Percentiles rank a stretch among this genome's conserved stretches.
Evolutionary conservation across 2,888 invertebrate species (phyloP).

Genomic region (Poecilobothrus nobilitatus): DNA sequence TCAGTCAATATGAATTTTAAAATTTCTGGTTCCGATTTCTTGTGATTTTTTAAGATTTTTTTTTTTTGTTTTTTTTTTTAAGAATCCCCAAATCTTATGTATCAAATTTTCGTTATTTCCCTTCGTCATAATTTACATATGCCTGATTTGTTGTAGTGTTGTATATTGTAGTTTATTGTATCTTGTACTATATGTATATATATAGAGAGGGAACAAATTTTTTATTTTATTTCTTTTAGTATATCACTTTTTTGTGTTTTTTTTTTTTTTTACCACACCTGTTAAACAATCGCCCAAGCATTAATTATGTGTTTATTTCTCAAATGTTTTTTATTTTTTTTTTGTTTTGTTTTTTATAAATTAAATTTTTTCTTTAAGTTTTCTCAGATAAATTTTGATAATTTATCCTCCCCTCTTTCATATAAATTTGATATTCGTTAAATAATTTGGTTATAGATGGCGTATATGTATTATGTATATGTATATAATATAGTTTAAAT

Average conservation of each 20-base stretch:
- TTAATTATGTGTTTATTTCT: slow-evolving; percentile 19
- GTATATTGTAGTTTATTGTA: too few species aligned
- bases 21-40: neutral
- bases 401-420: neutral
- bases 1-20: neutral
- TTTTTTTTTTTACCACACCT: slow-evolving; percentile 17
- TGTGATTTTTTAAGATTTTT: neutral
- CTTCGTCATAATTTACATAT: slow-evolving; percentile 1
- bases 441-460: neutral
- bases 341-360: too few species aligned
- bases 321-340: neutral
- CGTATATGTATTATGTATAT: neutral
- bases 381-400: neutral
- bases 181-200: neutral
- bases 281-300: slow-evolving; percentile 20
- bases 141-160: too few species aligned
- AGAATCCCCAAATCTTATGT: neutral
- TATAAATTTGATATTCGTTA: neutral
- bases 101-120: neutral
- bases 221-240: neutral
- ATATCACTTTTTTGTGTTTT: neutral
- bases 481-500: slow-evolving; percentile 1
- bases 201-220: neutral
- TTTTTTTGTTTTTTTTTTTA: neutral
- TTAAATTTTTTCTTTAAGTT: neutral